Base-by-base conservation (phyloP, 2,888 invertebrate species). In the Camponotus fellah region DNA sequence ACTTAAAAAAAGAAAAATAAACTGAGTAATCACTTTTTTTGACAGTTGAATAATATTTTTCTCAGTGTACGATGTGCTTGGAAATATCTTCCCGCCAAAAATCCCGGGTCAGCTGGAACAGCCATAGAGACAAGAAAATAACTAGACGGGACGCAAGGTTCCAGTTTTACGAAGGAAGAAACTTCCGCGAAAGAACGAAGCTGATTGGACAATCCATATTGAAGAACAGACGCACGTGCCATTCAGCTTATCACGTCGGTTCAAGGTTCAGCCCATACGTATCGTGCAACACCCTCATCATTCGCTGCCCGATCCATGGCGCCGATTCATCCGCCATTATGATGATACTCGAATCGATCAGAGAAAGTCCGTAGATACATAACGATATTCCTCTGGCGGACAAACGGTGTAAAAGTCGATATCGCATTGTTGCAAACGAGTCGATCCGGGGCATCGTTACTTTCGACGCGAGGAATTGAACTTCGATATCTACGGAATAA, bases 401-500 rank as follows among this genome's bases (percentile, higher is more conserved):
- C 76, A 83, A 84, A 69, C 66, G 85, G 83, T 60, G 74, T 69
- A 81, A 90, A 68, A 91, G 90, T 90, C 90, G 90, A 90, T 90
- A 90, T 77, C 69, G 86, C 86, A 84, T 92, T 90, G 90, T 88
- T 87, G 90, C 87, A 87, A 85, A 84, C 84, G 68, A 71, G 93
- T 93, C 93, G 93, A 86, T 88, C 82, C 32, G 88, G 85, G 86
- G n/a, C 91, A 90, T 91, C 91, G 92, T 91, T 93, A 91, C 88
- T 91, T 90, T 86, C 87, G 86, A 88, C 94, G 90, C 94, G 94
- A 93, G 93, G 92, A 92, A 94, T 94, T 94, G 92, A 93, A 92
- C 92, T 94, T 94, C 94, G 94, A 94, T 94, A 93, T 91, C 91
- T 92, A 91, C 89, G 91, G 87, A 76, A 92, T 92, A 92, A 92